Conservation (phyloP, 2,888 invertebrate species). For the Lydus trimaculatus region DNA sequence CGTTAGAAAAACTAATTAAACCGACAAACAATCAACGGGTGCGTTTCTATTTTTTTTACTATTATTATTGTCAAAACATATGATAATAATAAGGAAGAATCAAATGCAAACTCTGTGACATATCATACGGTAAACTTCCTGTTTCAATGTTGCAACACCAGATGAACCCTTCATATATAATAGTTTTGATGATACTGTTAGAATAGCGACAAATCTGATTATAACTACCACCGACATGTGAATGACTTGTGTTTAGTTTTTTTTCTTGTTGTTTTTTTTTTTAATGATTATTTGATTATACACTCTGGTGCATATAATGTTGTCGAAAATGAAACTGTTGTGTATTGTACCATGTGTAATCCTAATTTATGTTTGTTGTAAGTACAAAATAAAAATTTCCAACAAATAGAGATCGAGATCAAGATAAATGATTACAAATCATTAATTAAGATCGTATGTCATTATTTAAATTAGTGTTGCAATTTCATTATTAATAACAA, state of each 20-base stretch:
- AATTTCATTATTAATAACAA: too few relatives aligned
- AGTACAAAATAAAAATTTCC: too few relatives aligned
- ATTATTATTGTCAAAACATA: neutral
- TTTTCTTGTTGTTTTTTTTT: too few relatives aligned
- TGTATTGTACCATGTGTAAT: neutral
- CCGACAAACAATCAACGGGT: neutral
- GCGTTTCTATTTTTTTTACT: neutral
- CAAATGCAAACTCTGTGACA: neutral
- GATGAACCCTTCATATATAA: neutral
- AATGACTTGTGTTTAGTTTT: conserved; percentile 28
- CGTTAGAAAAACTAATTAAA: neutral
- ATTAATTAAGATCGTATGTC: too few relatives aligned
- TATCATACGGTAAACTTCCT: neutral
- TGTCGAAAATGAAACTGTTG: neutral
- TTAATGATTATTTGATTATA: conserved; percentile 37
- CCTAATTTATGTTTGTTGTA: neutral
- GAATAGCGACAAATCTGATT: conserved; percentile 1
- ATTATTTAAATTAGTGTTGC: too few relatives aligned
- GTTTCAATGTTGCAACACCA: neutral
- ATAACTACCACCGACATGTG: conserved; percentile 20
- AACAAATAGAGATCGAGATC: too few relatives aligned
- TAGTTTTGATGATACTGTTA: neutral
- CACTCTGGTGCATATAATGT: conserved; percentile 35
- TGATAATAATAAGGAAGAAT: neutral
- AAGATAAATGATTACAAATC: too few relatives aligned